These are phyloP conservation scores for Meles meles DNA, from an alignment of 2,113 vertebrate genomes.

Conservation along the genomic window DNA sequence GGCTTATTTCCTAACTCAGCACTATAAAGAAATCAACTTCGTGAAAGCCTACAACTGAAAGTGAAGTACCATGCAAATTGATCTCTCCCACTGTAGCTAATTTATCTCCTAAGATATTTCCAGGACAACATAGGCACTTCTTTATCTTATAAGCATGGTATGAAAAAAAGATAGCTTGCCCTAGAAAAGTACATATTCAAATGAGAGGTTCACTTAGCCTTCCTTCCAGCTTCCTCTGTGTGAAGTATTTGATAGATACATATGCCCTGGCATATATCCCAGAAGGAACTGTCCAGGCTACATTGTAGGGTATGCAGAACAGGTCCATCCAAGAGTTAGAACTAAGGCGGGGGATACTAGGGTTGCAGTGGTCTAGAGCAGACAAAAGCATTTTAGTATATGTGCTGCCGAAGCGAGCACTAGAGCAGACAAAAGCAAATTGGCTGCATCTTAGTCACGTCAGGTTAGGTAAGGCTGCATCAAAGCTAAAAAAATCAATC, in stretches of 20 bases:
- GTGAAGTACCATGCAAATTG: slow-evolving; percentile 19
- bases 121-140: neutral
- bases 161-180: neutral
- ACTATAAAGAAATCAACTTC: slow-evolving; percentile 31
- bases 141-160: neutral
- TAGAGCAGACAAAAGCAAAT: neutral
- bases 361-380: neutral
- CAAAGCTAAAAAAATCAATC: slow-evolving; percentile 14
- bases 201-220: neutral
- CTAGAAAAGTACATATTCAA: neutral
- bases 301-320: neutral
- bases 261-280: neutral
- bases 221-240: neutral
- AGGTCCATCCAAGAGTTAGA: neutral
- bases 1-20: slow-evolving; percentile 60
- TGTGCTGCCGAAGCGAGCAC: too few relatives aligned
- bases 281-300: neutral
- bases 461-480: neutral
- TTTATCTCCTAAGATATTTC: slow-evolving; percentile 21
- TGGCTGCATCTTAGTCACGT: neutral
- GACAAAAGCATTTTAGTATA: neutral
- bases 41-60: slow-evolving; percentile 21
- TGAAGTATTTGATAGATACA: neutral
- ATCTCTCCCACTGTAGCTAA: slow-evolving; percentile 6
- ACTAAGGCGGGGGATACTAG: neutral